A percentile compares a stretch with the other conserved stretches of the same genome.
Conservation (phyloP, 2,888 invertebrate genomes). For the Drosophila meridiana region DNA sequence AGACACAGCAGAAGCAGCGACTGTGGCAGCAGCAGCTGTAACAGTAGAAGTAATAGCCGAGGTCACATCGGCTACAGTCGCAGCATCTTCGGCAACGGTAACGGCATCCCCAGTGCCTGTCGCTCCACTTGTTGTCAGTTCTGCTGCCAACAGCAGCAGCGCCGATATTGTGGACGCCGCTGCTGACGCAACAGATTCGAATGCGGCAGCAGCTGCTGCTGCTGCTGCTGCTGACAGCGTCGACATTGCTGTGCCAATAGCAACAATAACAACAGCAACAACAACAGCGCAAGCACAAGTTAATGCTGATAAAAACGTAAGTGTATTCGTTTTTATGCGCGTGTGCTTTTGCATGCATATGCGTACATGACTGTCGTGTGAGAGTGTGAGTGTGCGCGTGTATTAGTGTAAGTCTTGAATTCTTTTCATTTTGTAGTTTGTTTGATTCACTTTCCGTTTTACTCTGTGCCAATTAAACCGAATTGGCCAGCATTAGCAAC, state of each 20-base stretch:
- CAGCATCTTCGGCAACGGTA: conserved; percentile 29
- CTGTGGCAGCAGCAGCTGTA: background rate
- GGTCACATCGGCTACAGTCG: conserved; percentile 23
- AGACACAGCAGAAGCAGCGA: conserved; percentile 9
- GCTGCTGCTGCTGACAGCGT: conserved; percentile 21
- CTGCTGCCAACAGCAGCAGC: conserved; percentile 39
- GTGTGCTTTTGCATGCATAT: conserved; percentile 18
- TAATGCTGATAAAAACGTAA: conserved; percentile 74
- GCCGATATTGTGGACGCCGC: conserved; percentile 31
- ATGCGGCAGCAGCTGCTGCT: conserved; percentile 28
- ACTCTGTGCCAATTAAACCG: conserved; percentile 9
- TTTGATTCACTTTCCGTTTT: conserved; percentile 48
- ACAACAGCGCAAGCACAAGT: conserved; percentile 15
- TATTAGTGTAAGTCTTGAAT: conserved; percentile 30
- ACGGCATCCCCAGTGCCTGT: conserved; percentile 36
- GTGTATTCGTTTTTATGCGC: conserved; percentile 36
- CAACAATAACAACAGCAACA: conserved; percentile 29
- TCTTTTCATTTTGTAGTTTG: conserved; percentile 36
- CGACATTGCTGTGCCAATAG: conserved; percentile 40
- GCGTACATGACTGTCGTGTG: conserved; percentile 4
- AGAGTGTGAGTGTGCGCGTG: conserved; percentile 15
- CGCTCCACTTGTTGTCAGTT: conserved; percentile 73
- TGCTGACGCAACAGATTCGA: conserved; percentile 69
- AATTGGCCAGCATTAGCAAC: conserved; percentile 23
- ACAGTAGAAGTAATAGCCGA: conserved; percentile 24